Evolutionary conservation across 2,888 invertebrate genomes (phyloP).

Genomic region (Coenonympha glycerion): DNA sequence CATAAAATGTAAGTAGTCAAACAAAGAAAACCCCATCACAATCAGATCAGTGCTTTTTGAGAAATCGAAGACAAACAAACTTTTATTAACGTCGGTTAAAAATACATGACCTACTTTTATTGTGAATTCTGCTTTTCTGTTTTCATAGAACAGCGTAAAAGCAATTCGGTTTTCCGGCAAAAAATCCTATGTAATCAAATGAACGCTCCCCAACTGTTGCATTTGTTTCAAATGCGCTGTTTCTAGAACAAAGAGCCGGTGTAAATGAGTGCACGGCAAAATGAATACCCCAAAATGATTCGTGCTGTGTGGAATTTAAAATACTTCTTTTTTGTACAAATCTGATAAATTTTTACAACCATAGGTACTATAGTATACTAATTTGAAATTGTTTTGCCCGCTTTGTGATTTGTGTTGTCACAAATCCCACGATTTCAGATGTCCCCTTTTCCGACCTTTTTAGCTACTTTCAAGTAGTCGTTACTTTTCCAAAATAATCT

Average conservation of each 20-base stretch:
- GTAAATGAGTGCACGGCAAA: slow-evolving; percentile 12
- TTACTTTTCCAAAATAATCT: too few species aligned
- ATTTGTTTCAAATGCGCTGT: slow-evolving; percentile 12
- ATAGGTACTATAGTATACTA: too few species aligned
- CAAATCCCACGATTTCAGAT: too few species aligned
- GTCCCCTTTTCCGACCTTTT: too few species aligned
- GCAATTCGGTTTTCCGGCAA: slow-evolving; percentile 4
- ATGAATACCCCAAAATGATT: slow-evolving; percentile 22
- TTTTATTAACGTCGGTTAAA: too few species aligned
- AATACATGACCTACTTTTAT: background rate
- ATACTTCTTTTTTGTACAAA: slow-evolving; percentile 10
- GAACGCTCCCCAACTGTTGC: slow-evolving; percentile 13
- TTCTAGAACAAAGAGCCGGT: slow-evolving; percentile 9
- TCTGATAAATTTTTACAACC: background rate
- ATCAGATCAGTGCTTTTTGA: too few species aligned
- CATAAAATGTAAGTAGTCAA: too few species aligned
- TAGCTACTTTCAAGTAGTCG: too few species aligned
- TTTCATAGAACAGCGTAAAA: slow-evolving; percentile 1
- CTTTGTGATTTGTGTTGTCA: background rate
- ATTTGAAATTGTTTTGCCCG: background rate
- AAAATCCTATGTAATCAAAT: slow-evolving; percentile 13
- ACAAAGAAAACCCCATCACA: too few species aligned
- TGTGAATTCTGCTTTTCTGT: background rate
- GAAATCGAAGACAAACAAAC: too few species aligned
- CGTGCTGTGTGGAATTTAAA: background rate